Percentiles rank a stretch among this genome's conserved stretches.
These are phyloP conservation scores for Whitmania pigra DNA, from an alignment of 1,140 invertebrate genomes.

Conservation along the genomic window DNA sequence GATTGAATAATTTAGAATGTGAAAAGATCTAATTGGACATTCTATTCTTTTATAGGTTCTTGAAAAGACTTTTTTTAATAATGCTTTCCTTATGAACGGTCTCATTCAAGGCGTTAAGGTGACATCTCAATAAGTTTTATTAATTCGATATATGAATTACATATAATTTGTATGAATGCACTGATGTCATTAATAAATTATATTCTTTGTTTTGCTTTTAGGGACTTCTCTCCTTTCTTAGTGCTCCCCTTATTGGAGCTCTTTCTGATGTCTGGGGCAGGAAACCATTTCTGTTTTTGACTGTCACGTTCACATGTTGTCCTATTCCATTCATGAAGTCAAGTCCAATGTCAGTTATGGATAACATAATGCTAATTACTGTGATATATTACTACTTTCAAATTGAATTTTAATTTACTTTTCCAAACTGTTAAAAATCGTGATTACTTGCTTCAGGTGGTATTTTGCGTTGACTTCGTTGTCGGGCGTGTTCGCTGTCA, in stretches of 20 bases:
- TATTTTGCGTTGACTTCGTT: conserved; percentile 99
- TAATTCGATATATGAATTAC: not conserved
- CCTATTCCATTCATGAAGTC: conserved; percentile 97
- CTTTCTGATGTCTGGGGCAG: conserved; percentile 94
- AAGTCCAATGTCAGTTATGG: conserved; percentile 66
- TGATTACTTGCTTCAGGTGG: conserved; percentile 53
- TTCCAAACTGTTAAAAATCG: not conserved
- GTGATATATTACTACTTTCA: not conserved
- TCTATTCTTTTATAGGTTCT: conserved; percentile 51
- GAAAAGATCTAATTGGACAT: not conserved
- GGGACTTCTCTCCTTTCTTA: conserved; percentile 90
- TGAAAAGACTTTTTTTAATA: conserved; percentile 92
- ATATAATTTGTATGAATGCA: not conserved
- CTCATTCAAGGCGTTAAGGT: conserved; percentile 92
- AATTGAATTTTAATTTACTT: too few species aligned
- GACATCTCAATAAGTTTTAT: not conserved
- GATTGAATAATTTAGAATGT: not conserved
- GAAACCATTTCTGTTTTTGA: conserved; percentile 93
- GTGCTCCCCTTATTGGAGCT: conserved; percentile 88
- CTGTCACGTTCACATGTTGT: conserved; percentile 96
- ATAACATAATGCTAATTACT: not conserved
- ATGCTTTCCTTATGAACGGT: conserved; percentile 98
- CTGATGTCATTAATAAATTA: conserved; percentile 1
- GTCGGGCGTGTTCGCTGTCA: conserved; percentile 94
- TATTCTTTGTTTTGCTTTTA: conserved; percentile 42